phyloP scores from a whole-genome alignment of 2,888 invertebrate species.

The Macroteleia sp. region DNA sequence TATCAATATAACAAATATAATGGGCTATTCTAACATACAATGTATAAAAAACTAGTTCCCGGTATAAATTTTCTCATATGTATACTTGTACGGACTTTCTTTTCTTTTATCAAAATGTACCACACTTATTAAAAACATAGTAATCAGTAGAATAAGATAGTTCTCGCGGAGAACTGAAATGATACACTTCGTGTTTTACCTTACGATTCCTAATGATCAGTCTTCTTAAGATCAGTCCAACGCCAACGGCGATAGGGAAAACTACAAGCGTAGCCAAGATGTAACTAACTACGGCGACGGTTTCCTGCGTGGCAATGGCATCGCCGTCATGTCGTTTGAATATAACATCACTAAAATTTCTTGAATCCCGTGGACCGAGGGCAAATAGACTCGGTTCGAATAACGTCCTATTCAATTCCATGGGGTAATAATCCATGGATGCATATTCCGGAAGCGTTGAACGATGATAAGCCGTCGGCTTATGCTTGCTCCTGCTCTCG shows the following conservation, averaged over 20 bases:
- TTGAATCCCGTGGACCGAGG: conserved; percentile 73
- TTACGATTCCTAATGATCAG: conserved; percentile 83
- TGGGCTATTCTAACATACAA: too few relatives aligned
- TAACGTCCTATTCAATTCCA: conserved; percentile 71
- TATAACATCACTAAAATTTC: conserved; percentile 81
- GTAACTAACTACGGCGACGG: conserved; percentile 83
- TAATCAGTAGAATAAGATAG: conserved; percentile 24
- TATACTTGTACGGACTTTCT: neutral
- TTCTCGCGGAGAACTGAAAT: conserved; percentile 2
- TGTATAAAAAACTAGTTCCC: too few relatives aligned
- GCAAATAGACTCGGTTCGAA: conserved; percentile 73
- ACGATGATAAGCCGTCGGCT: conserved; percentile 71
- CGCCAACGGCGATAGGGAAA: conserved; percentile 83
- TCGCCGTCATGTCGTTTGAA: conserved; percentile 81
- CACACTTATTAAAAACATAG: conserved; percentile 3
- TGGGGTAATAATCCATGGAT: conserved; percentile 71
- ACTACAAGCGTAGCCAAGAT: conserved; percentile 83
- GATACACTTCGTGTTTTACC: conserved; percentile 71
- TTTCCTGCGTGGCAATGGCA: conserved; percentile 79
- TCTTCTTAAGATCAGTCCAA: conserved; percentile 83
- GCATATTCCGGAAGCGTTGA: conserved; percentile 73
- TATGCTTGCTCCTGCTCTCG: conserved; percentile 67
- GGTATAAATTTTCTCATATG: conserved; percentile 5
- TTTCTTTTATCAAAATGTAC: conserved; percentile 28
- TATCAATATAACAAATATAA: too few relatives aligned